phyloP scores from a whole-genome alignment of 2,888 invertebrate species.

The Pollenia griseotomentosa region DNA sequence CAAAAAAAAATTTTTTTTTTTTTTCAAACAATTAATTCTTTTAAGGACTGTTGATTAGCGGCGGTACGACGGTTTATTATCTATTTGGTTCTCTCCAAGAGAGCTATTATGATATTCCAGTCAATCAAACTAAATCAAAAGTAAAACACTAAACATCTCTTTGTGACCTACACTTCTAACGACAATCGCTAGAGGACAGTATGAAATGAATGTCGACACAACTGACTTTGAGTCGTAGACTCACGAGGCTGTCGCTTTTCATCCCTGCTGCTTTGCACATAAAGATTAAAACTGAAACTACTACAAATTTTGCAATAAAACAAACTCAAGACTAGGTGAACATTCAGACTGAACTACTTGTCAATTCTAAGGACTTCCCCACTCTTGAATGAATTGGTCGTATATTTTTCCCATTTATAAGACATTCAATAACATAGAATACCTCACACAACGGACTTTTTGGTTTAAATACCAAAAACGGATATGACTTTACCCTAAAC shows the following conservation, averaged over 20 bases:
- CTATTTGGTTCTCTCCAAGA: not conserved
- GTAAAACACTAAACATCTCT: not conserved
- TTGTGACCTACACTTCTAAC: not conserved
- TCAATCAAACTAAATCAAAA: not conserved
- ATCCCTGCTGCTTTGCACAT: not conserved
- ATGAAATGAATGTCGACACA: constrained; percentile 3
- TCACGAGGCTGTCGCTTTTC: constrained; percentile 1
- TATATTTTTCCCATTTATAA: not conserved
- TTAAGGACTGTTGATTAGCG: not conserved
- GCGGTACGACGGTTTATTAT: not conserved
- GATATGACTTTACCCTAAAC: not conserved
- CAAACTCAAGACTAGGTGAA: not conserved
- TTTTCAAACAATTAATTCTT: not conserved
- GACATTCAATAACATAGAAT: not conserved
- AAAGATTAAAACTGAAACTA: not conserved
- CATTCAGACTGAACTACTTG: not conserved
- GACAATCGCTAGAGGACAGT: not conserved
- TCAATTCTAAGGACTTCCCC: not conserved
- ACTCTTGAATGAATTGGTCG: not conserved
- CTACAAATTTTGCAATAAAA: not conserved
- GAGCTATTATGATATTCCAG: not conserved
- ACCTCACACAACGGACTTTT: not conserved
- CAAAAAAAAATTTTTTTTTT: not conserved
- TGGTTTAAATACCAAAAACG: not conserved
- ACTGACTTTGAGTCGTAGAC: not conserved